Evolutionary conservation across 1,140 invertebrate genomes (phyloP), one percentile per base, ranked within the genome.

Genomic region (Cotesia glomerata): DNA sequence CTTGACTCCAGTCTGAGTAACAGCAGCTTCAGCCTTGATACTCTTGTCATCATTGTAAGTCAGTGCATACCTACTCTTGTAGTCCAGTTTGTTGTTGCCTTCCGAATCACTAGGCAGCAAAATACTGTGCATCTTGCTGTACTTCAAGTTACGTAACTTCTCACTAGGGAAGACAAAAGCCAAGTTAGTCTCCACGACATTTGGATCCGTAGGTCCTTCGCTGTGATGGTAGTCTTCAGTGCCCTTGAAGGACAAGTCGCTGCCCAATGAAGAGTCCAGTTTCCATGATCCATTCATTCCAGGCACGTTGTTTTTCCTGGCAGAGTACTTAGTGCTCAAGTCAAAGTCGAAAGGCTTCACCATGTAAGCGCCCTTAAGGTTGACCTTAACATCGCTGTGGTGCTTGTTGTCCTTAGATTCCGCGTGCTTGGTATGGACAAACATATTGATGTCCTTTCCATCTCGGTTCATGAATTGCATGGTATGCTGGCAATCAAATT

Each of bases 11-110:
- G 16, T 63, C 5, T 78, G 74, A 35, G 79, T 79, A 0, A 79
- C 0, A 7, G 77, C 36, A 0, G 64, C 49, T 1, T 84, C 80
- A 0, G 86, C 9, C 49, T 86, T 88, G 2, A 89, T 78, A 2
- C 79, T 86, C 74, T 90, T 89, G 68, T 89, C 88, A 61, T 89
- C 87, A 32, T 89, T 90, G 72, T 91, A 89, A 45, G 88, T 88
- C 0, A 91, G 16, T 1, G 14, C 74, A 4, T 69, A 36, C 5
- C 39, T 62, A 3, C 66, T 62, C 1, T 59, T 75, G 9, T 78
- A 69, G 69, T 86, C 83, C 0, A 82, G 69, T 0, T 74, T 5
- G 8, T 45, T 45, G 39, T 45, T 45, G n/a, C 70, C 76, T n/a
- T 45, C 74, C 4, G 66, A 4, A n/a, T 79, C 77, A 51, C 59